phyloP scores from a whole-genome alignment of 2,888 invertebrate genomes.

The Marronus borbonicus region DNA sequence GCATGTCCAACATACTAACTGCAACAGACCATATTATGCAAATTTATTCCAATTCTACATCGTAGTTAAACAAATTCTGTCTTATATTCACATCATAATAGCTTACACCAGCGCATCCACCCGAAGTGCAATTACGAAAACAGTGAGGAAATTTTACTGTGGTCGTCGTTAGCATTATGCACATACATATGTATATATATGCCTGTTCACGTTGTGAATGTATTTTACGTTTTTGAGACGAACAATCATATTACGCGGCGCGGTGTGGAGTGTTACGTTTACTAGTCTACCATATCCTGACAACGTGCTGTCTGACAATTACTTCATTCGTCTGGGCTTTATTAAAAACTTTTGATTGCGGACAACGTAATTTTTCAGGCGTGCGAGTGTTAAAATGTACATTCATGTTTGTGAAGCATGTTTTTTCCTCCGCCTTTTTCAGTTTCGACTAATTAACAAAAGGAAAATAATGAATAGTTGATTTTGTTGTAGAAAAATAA shows the following conservation, averaged over 20 bases:
- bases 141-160: too few relatives aligned
- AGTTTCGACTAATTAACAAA: neutral
- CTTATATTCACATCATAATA: too few relatives aligned
- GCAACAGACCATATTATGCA: too few relatives aligned
- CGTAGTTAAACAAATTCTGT: too few relatives aligned
- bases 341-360: conserved; percentile 14
- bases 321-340: conserved; percentile 23
- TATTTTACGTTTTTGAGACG: too few relatives aligned
- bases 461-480: neutral
- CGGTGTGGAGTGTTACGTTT: neutral
- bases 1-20: too few relatives aligned
- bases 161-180: too few relatives aligned
- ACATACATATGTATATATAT: too few relatives aligned
- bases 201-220: too few relatives aligned
- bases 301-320: conserved; percentile 11
- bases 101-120: conserved; percentile 17
- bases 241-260: too few relatives aligned
- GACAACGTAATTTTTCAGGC: neutral
- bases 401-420: neutral
- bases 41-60: too few relatives aligned
- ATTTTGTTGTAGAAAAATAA: too few relatives aligned
- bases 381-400: neutral
- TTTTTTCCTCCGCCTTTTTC: neutral
- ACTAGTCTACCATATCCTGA: conserved; percentile 5
- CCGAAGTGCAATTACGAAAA: conserved; percentile 4